Conservation (phyloP, 2,797 vertebrate genomes). For the Sternarchorhynchus goeldii region DNA sequence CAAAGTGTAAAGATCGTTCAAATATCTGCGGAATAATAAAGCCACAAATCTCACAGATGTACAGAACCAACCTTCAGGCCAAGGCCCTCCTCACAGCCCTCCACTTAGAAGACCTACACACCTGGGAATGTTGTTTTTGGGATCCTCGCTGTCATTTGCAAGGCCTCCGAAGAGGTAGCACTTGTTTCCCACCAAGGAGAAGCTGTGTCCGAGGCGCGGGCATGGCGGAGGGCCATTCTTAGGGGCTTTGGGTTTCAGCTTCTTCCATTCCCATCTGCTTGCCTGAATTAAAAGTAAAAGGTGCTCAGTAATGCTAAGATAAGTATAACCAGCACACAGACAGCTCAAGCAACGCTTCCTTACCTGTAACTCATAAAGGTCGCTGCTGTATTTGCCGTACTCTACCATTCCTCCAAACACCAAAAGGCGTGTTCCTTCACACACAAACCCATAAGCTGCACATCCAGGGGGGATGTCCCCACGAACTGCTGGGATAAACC, state of each 20-base stretch:
- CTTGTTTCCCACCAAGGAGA: conserved; percentile 95
- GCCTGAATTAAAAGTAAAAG: conserved; percentile 73
- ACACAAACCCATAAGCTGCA: conserved; percentile 96
- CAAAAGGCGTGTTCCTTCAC: conserved; percentile 90
- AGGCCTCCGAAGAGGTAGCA: conserved; percentile 94
- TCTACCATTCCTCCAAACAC: conserved; percentile 98
- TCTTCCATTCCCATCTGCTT: conserved; percentile 97
- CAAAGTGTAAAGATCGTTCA: conserved; percentile 93
- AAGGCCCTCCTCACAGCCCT: no score
- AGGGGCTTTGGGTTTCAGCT: conserved; percentile 92
- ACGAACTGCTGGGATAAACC: conserved; percentile 95
- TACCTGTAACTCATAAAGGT: conserved; percentile 96
- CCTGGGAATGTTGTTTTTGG: conserved; percentile 98
- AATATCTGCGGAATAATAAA: conserved; percentile 75
- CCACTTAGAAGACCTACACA: conserved; percentile 48
- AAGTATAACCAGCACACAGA: not conserved
- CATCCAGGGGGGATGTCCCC: conserved; percentile 95
- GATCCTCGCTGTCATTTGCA: conserved; percentile 95
- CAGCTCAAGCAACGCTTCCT: not conserved
- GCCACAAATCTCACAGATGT: not conserved
- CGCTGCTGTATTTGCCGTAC: conserved; percentile 97
- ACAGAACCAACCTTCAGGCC: no score
- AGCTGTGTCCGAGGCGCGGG: conserved; percentile 93
- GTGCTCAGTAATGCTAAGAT: not conserved
- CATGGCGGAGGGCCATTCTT: conserved; percentile 94